Percentiles rank a stretch among this genome's conserved stretches.
Evolutionary conservation across 2,113 vertebrate genomes (phyloP).

Genomic region (Asarcornis scutulata): DNA sequence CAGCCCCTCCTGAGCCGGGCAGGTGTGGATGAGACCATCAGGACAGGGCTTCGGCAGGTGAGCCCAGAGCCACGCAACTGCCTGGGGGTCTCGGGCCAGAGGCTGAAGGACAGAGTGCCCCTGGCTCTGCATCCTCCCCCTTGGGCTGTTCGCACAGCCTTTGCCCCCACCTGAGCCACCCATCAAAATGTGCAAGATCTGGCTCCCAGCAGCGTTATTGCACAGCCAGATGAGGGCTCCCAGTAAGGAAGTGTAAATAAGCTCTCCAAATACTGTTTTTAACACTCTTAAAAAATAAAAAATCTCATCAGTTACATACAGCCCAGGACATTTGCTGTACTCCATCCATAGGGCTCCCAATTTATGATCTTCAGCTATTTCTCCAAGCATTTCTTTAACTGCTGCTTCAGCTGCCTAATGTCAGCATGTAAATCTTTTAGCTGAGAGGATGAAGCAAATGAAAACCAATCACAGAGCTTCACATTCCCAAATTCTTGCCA

Average conservation of each 20-base stretch:
- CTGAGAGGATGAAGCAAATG: not conserved
- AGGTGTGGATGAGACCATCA: accelerated
- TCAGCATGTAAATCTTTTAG: slow-evolving; percentile 44
- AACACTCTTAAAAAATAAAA: not conserved
- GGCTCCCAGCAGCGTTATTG: too few relatives aligned
- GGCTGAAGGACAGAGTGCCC: not conserved
- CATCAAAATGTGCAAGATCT: not conserved
- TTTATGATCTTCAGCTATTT: not conserved
- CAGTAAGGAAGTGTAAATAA: not conserved
- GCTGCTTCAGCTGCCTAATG: slow-evolving; percentile 16
- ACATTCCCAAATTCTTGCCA: slow-evolving; percentile 4
- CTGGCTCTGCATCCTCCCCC: too few relatives aligned
- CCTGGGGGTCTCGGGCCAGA: not conserved
- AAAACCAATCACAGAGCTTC: slow-evolving; percentile 32
- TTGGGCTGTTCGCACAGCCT: too few relatives aligned
- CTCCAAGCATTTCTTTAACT: not conserved
- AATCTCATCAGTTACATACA: not conserved
- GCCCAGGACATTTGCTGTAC: not conserved
- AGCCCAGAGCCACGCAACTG: not conserved
- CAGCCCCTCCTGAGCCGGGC: not conserved
- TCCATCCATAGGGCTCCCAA: not conserved
- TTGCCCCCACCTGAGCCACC: not conserved
- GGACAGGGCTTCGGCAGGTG: not conserved
- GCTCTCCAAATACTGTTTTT: not conserved
- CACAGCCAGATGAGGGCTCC: too few relatives aligned